Evolutionary conservation across 2,797 vertebrate species (phyloP).

Genomic region (Trachurus trachurus): DNA sequence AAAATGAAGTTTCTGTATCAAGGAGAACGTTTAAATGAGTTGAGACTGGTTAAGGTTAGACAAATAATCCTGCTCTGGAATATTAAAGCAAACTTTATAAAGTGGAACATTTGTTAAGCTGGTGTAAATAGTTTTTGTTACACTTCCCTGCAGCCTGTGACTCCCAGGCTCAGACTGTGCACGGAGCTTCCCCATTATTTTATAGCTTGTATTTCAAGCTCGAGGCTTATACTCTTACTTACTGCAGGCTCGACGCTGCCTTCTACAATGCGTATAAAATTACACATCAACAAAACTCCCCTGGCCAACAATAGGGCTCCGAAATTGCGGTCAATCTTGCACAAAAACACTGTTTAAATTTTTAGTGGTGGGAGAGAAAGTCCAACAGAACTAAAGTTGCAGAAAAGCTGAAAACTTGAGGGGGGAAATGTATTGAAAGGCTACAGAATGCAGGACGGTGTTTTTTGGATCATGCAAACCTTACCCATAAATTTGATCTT

Average conservation of each 20-base stretch:
- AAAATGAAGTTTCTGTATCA: conserved; percentile 44
- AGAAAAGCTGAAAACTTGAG: conserved; percentile 49
- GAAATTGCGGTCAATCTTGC: conserved; percentile 48
- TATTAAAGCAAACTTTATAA: conserved; percentile 17
- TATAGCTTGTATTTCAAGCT: conserved; percentile 67
- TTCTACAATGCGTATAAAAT: conserved; percentile 73
- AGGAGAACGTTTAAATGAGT: conserved; percentile 22
- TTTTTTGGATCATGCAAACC: conserved; percentile 67
- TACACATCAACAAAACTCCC: conserved; percentile 72
- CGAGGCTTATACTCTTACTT: conserved; percentile 64
- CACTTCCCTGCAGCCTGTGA: conserved; percentile 30
- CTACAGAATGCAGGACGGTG: conserved; percentile 3
- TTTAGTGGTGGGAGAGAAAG: conserved; percentile 41
- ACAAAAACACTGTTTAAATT: conserved; percentile 58
- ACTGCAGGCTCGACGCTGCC: conserved; percentile 59
- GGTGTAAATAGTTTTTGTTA: conserved; percentile 14
- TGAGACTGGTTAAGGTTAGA: background rate
- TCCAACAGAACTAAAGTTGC: conserved; percentile 28
- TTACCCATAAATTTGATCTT: conserved; percentile 99
- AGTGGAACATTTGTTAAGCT: conserved; percentile 3
- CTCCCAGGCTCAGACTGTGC: conserved; percentile 23
- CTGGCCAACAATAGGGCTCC: conserved; percentile 59
- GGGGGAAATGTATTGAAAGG: no score
- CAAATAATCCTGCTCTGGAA: background rate
- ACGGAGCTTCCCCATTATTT: conserved; percentile 64